These are phyloP conservation scores for Aspidapion aeneum DNA, from an alignment of 2,888 invertebrate genomes.

Conservation along the genomic window DNA sequence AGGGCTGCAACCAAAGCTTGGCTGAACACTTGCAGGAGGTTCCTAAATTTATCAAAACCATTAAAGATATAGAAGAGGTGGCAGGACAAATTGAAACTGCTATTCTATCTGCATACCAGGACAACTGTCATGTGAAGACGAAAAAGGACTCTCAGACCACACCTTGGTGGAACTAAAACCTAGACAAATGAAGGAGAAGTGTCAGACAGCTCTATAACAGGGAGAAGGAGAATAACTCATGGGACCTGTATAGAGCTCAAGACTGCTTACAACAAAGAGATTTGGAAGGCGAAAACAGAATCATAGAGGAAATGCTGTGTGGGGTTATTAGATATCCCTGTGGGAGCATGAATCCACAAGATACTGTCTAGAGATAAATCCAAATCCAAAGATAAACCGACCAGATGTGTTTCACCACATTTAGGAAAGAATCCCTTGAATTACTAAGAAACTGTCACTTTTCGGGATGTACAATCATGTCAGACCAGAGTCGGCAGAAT, in stretches of 20 bases:
- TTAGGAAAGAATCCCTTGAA: no score
- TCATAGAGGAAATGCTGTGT: slow-evolving; percentile 11
- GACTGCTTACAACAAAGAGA: slow-evolving; percentile 10
- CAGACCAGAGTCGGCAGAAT: background rate
- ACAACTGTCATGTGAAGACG: background rate
- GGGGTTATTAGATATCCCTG: slow-evolving; percentile 1
- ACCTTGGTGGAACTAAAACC: slow-evolving; percentile 4
- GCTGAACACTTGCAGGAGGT: no score
- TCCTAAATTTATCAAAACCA: no score
- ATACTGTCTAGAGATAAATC: slow-evolving; percentile 4
- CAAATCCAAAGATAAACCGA: background rate
- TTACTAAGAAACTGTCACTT: background rate
- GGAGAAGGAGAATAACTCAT: slow-evolving; percentile 9
- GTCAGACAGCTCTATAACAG: slow-evolving; percentile 11
- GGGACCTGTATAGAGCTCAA: no score
- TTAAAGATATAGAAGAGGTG: background rate
- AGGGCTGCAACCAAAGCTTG: no score
- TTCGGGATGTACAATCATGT: no score
- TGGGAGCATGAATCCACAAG: slow-evolving; percentile 1
- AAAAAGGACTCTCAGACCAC: background rate
- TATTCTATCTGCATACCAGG: background rate
- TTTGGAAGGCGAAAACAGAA: no score
- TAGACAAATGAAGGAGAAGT: no score
- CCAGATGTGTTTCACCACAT: background rate
- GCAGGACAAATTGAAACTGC: background rate